Evolutionary conservation across 2,113 vertebrate genomes (phyloP).

Genomic region (Alethe diademata): DNA sequence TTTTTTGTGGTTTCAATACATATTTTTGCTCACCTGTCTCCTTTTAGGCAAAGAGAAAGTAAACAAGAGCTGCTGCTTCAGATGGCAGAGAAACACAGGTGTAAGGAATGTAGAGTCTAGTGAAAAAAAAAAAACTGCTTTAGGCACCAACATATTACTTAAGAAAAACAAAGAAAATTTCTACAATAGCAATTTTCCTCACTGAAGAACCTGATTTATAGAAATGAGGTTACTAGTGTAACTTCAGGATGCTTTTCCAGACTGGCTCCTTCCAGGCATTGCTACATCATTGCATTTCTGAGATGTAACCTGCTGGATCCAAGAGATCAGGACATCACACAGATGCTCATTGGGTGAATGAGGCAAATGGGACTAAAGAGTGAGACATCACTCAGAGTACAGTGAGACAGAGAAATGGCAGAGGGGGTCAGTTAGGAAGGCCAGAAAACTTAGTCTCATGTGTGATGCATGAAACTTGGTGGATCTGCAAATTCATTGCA

Average conservation of each 20-base stretch:
- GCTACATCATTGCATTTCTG: not conserved
- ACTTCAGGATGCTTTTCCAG: not conserved
- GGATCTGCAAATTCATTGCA: not conserved
- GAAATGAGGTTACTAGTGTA: not conserved
- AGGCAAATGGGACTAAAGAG: not conserved
- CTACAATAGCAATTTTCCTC: not conserved
- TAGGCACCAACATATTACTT: not conserved
- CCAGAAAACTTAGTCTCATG: not conserved
- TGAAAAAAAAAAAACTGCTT: not conserved
- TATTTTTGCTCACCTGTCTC: not conserved
- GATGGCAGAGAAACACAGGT: not conserved
- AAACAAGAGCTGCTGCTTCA: not conserved
- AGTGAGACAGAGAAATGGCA: not conserved
- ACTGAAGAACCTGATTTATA: not conserved
- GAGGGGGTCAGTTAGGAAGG: not conserved
- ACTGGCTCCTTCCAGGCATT: not conserved
- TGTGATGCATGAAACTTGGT: not conserved
- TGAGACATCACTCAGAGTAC: not conserved
- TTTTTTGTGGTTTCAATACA: not conserved
- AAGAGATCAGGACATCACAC: not conserved
- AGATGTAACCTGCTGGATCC: not conserved
- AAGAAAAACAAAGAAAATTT: not conserved
- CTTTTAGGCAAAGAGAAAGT: not conserved
- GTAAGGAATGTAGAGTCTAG: not conserved
- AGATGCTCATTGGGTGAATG: not conserved